These are phyloP conservation scores for Drosophila basisetae DNA, from an alignment of 2,888 invertebrate species.

Conservation along the genomic window DNA sequence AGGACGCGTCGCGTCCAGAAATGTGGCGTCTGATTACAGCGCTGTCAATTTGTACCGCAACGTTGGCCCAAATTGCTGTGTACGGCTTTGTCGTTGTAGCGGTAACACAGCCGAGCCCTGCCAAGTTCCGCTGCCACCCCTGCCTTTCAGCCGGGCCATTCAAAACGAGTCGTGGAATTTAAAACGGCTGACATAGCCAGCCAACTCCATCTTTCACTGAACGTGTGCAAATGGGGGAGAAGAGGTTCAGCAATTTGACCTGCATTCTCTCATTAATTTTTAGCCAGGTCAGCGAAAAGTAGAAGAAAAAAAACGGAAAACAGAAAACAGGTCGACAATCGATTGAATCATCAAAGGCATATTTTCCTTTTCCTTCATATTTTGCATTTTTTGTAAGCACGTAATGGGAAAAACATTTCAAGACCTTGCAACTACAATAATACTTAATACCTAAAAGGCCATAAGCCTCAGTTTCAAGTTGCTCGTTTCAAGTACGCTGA, in stretches of 20 bases:
- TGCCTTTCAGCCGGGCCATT: not conserved
- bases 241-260: slow-evolving; percentile 26
- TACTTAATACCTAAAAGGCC: not conserved
- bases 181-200: slow-evolving; percentile 39
- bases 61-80: slow-evolving; percentile 38
- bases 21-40: slow-evolving; percentile 39
- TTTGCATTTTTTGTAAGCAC: not conserved
- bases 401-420: slow-evolving; percentile 2
- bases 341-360: slow-evolving; percentile 2
- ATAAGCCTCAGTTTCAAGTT: not conserved
- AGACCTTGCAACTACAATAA: slow-evolving; percentile 7
- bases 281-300: slow-evolving; percentile 5
- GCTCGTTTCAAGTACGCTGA: not conserved
- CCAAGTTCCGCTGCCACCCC: slow-evolving; percentile 1
- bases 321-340: slow-evolving; percentile 11
- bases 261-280: slow-evolving; percentile 46
- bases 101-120: slow-evolving; percentile 5
- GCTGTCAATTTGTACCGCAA: slow-evolving; percentile 32
- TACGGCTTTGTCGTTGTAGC: slow-evolving; percentile 7
- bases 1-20: slow-evolving; percentile 21
- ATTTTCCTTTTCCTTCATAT: not conserved
- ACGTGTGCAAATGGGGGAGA: not conserved
- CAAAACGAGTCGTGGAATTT: slow-evolving; percentile 30
- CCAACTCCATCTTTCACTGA: slow-evolving; percentile 25
- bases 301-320: not conserved